phyloP scores from a whole-genome alignment of 2,888 invertebrate genomes.

The Galerucella nymphaeae region DNA sequence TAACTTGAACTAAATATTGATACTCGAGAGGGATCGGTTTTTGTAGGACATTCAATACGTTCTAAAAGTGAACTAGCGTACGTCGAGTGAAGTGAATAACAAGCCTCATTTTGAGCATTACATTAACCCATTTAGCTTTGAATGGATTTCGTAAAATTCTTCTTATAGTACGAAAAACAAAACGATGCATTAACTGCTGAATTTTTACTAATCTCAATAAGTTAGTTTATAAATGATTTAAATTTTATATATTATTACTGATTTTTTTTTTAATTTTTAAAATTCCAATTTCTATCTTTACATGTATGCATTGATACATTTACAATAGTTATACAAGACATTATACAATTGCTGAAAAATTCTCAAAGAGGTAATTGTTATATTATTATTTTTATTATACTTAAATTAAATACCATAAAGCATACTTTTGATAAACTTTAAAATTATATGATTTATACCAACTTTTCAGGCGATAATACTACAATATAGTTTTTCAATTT shows the following conservation, averaged over 20 bases:
- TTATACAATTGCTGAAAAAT: no score
- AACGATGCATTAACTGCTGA: slow-evolving; percentile 13
- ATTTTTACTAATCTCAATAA: slow-evolving; percentile 15
- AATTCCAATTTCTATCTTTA: neutral
- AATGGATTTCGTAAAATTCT: slow-evolving; percentile 39
- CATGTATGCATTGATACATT: neutral
- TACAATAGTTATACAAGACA: no score
- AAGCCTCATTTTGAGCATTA: slow-evolving; percentile 27
- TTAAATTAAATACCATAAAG: no score
- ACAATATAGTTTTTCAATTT: no score
- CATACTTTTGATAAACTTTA: no score
- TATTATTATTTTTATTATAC: no score
- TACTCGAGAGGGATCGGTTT: slow-evolving; percentile 25
- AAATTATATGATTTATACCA: no score
- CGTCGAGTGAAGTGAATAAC: slow-evolving; percentile 16
- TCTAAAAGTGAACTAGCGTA: slow-evolving; percentile 37
- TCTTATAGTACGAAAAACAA: slow-evolving; percentile 38
- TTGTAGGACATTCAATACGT: slow-evolving; percentile 37
- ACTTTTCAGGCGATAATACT: no score
- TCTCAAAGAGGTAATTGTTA: no score
- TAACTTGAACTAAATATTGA: slow-evolving; percentile 27
- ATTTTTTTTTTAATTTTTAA: neutral
- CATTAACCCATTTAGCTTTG: slow-evolving; percentile 36
- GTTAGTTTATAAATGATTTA: neutral
- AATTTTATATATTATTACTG: neutral